Conservation (phyloP, 2,888 invertebrate species). For the Amaurobius ferox region DNA sequence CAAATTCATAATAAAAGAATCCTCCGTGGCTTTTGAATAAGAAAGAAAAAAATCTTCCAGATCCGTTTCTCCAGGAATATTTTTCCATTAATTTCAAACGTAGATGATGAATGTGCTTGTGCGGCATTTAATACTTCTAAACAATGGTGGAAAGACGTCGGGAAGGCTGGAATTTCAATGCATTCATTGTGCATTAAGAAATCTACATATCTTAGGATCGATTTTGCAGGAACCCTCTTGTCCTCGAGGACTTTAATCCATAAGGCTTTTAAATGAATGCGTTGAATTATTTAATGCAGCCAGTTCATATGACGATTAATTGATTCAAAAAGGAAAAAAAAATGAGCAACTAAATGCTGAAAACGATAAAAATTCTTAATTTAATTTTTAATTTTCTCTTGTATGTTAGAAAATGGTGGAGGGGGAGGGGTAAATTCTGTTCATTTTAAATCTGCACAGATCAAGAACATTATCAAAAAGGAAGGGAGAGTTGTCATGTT, state of each 20-base stretch:
- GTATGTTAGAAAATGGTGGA: too few relatives aligned
- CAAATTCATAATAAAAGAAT: slow-evolving; percentile 55
- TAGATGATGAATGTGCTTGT: background rate
- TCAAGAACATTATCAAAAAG: too few relatives aligned
- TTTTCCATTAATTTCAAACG: slow-evolving; percentile 31
- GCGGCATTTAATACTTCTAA: slow-evolving; percentile 14
- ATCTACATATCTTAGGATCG: background rate
- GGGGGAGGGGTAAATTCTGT: too few relatives aligned
- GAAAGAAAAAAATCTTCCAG: slow-evolving; percentile 14
- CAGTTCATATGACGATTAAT: too few relatives aligned
- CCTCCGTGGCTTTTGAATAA: slow-evolving; percentile 20
- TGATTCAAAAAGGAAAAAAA: too few relatives aligned
- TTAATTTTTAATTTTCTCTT: too few relatives aligned
- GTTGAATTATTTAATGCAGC: background rate
- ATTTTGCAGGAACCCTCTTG: background rate
- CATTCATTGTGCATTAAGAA: background rate
- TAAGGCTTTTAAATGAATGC: background rate
- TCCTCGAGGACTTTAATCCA: background rate
- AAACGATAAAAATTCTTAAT: too few relatives aligned
- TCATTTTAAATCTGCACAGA: too few relatives aligned
- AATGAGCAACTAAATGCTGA: too few relatives aligned
- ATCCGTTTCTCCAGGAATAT: slow-evolving; percentile 23
- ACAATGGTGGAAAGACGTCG: background rate
- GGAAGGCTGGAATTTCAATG: background rate
- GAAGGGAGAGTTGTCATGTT: too few relatives aligned